Evolutionary conservation across 1,140 invertebrate genomes (phyloP).

Genomic region (Coboldia fuscipes): DNA sequence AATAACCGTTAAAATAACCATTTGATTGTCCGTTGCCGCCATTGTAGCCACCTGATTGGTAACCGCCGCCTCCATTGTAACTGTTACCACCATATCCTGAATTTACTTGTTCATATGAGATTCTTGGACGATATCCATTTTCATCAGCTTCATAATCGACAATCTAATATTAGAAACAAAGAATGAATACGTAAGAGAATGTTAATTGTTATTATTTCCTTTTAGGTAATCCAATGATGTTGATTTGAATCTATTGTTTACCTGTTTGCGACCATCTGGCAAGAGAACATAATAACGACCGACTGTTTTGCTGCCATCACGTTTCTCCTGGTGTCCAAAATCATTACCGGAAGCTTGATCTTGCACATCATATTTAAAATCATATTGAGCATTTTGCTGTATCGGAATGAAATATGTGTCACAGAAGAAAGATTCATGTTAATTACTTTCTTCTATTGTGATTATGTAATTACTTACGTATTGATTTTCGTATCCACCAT

Average conservation of each 20-base stretch:
- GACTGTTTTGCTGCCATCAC: constrained; percentile 38
- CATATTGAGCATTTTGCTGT: constrained; percentile 49
- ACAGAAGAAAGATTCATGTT: too few relatives aligned
- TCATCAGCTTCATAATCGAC: constrained; percentile 58
- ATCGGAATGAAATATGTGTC: too few relatives aligned
- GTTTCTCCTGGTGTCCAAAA: constrained; percentile 46
- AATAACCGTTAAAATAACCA: constrained; percentile 8
- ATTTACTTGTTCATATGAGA: constrained; percentile 42
- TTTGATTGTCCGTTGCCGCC: constrained; percentile 3
- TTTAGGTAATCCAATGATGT: background rate
- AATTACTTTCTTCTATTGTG: too few relatives aligned
- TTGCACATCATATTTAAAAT: constrained; percentile 50
- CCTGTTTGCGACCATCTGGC: constrained; percentile 53
- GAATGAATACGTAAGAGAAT: constrained; percentile 1
- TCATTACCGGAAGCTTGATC: constrained; percentile 44
- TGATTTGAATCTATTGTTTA: constrained; percentile 6
- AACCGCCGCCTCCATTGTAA: constrained; percentile 10
- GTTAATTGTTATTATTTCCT: background rate
- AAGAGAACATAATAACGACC: constrained; percentile 50
- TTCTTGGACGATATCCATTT: constrained; percentile 52
- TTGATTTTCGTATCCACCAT: constrained; percentile 20
- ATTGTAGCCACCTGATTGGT: constrained; percentile 11
- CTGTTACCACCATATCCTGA: constrained; percentile 22
- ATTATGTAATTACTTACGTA: too few relatives aligned
- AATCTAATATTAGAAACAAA: constrained; percentile 21